Evolutionary conservation across 2,888 invertebrate genomes (phyloP).

Genomic region (Ferdinandea cuprea): DNA sequence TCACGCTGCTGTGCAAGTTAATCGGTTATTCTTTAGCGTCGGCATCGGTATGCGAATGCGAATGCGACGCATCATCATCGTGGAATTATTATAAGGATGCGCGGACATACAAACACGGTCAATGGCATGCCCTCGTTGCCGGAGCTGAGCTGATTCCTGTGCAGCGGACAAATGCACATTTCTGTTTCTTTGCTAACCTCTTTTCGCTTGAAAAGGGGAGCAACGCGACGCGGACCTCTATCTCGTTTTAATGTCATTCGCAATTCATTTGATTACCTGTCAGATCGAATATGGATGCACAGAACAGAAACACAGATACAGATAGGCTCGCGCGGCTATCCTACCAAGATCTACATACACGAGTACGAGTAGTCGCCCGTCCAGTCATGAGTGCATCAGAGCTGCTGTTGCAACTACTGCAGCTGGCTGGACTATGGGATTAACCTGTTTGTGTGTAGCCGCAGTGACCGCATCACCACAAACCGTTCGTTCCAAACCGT

Average conservation of each 20-base stretch:
- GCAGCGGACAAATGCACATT: not conserved
- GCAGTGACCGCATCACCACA: too few relatives aligned
- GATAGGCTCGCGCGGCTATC: not conserved
- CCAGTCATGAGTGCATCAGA: not conserved
- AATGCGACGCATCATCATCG: not conserved
- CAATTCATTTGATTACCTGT: constrained; percentile 58
- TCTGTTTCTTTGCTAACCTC: not conserved
- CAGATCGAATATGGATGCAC: constrained; percentile 46
- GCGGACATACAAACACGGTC: constrained; percentile 36
- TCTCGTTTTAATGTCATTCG: constrained; percentile 43
- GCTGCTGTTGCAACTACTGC: not conserved
- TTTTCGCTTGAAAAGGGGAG: constrained; percentile 11
- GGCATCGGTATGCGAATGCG: not conserved
- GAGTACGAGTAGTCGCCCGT: not conserved
- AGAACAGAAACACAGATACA: constrained; percentile 3
- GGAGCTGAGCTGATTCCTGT: constrained; percentile 19
- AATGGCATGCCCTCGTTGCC: constrained; percentile 53
- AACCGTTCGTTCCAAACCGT: not conserved
- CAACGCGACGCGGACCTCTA: constrained; percentile 12
- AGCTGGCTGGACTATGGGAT: constrained; percentile 14
- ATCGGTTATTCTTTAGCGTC: not conserved
- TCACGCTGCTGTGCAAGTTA: constrained; percentile 11
- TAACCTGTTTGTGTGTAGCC: constrained; percentile 41
- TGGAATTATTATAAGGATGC: constrained; percentile 1
- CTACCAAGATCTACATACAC: not conserved